Base-by-base conservation (phyloP, 2,797 vertebrate species). In the Chloroceryle inda region DNA sequence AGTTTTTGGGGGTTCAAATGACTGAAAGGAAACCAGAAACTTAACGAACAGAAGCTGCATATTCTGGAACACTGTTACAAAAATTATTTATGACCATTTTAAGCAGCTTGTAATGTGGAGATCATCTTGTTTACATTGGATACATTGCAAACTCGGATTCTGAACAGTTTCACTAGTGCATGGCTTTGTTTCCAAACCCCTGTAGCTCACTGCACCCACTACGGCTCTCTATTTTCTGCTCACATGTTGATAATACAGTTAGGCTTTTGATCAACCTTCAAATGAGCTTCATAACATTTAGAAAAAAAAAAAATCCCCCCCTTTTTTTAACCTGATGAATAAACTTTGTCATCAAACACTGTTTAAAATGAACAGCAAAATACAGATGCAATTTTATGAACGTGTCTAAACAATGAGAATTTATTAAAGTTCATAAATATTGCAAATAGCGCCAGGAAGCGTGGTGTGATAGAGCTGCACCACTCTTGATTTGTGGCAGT, bases 81-180 rank as follows among this genome's bases (percentile, higher is more conserved):
- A 87, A 76, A 40, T 79, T 38, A 11, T 69, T 50, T 44, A 21
- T 9, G 13, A n/a, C 17, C 0, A 1, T 7, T 38, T 38, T 27
- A 44, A 45, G 7, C 5, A 9, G 6, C 47, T 71, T 0, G 2
- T 35, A 52, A 17, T 1, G 5, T 42, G 29, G 35, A 23, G n/a
- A 38, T 33, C 52, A 0, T 69, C 29, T 79, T 42, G n/a, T 7
- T 56, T 87, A 15, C 23, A 3, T 5, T 37, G 9, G 10, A 14
- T 75, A 63, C 35, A 9, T 22, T 1, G 5, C 56, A 66, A 84
- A 69, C 21, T 53, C 11, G 8, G 26, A 21, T 58, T 47, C 6
- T 38, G 22, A 45, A 29, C 31, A 8, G 8, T 42, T 94, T 47
- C 6, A 40, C 4, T 67, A 9, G 33, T 37, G 13, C 5, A 3